Evolutionary conservation across 2,113 vertebrate species (phyloP), one percentile per base, ranked within the genome.

Genomic region (Microtus ochrogaster): DNA sequence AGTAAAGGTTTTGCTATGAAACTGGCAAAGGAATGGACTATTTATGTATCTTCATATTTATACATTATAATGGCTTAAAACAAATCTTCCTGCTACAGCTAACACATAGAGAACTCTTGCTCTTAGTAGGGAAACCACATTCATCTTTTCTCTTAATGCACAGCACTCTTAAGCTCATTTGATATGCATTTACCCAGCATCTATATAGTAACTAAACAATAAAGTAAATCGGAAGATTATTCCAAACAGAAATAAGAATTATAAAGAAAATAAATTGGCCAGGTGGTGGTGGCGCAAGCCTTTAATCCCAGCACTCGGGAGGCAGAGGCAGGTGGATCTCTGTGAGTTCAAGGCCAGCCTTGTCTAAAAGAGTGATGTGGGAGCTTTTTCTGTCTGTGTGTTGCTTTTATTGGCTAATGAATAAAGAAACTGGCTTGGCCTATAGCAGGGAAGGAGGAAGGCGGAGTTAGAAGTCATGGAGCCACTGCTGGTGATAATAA

Each of bases 111-210:
- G 9, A 94, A 92, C 36, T 86, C 44, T n/a, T 16, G 41, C 68
- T 68, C 17, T 88, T 74, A 74, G 4, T 33, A 63, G 36, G 36
- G 61, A 82, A 1, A 78, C 82, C 33, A 2, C 13, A 61, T 52
- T 24, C 1, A n/a, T 79, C 33, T 63, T 68, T 77, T 82, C 3
- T 7, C 9, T 91, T 44, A 76, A 4, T 61, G 13, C 22, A 65
- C 66, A 33, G 76, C 26, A 65, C 17, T 89, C 44, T 82, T 93
- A 79, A 89, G 52, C 28, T 96, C 39, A 78, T 58, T 89, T 36
- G 47, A 13, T 41, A 87, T 68, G 78, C 30, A 96, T 73, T 82
- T 81, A n/a, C n/a, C 61, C 52, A 77, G 33, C 17, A 68, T 49
- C 24, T 86, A 61, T 26, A 86, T 30, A 96, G 63, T 39, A 8